A percentile compares a stretch with the other conserved stretches of the same genome.
phyloP scores from a whole-genome alignment of 2,113 vertebrate species.

The Poeciliopsis occidentalis region DNA sequence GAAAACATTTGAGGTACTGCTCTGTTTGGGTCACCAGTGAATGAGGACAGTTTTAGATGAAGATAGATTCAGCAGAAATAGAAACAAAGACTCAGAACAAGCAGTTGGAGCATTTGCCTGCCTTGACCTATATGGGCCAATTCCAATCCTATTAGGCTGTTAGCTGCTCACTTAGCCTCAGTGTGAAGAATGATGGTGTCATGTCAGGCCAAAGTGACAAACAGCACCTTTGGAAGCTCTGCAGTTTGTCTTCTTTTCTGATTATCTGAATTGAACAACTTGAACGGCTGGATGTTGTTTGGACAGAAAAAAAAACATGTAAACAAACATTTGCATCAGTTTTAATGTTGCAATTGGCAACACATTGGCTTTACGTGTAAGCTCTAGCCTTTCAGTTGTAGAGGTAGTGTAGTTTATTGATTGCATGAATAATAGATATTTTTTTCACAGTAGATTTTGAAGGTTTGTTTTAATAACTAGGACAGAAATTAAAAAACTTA shows the following conservation, averaged over 20 bases:
- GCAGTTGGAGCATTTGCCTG: background rate
- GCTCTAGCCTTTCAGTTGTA: background rate
- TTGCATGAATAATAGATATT: background rate
- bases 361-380: no score
- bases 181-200: slow-evolving; percentile 11
- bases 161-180: slow-evolving; percentile 18
- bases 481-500: background rate
- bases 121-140: slow-evolving; percentile 27
- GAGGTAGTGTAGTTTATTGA: background rate
- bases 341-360: no score
- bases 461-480: background rate
- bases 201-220: slow-evolving; percentile 17
- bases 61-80: background rate
- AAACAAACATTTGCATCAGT: no score
- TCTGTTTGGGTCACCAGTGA: background rate
- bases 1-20: background rate
- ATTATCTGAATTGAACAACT: background rate
- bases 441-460: background rate
- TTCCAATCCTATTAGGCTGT: slow-evolving; percentile 42
- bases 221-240: background rate
- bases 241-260: background rate
- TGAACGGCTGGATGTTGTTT: background rate
- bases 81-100: background rate
- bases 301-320: background rate
- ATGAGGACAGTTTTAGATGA: background rate